Base-by-base conservation (phyloP, 2,113 vertebrate genomes). In the Vidua chalybeata region DNA sequence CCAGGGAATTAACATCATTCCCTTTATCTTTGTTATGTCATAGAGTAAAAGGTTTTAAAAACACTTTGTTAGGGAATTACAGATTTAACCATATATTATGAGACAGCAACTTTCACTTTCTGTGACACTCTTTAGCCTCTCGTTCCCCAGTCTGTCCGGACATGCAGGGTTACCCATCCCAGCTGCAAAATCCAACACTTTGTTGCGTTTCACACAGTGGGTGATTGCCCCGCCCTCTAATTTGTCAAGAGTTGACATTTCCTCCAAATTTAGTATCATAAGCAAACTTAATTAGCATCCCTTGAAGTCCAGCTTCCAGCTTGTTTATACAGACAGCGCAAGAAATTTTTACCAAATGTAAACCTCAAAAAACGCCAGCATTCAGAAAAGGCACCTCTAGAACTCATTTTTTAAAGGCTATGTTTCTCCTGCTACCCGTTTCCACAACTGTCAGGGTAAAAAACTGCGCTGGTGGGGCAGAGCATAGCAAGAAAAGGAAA, bases 1-100 rank as follows among this genome's bases (percentile, higher is more conserved):
- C 91, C 98, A 97, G 97, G 97, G 97, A 98, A 98, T 98, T 98
- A 98, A 98, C 97, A 98, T 97, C 90, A 67, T 46, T 31, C 41
- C 41, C 41, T 46, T 55, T 24, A 51, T 62, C 46, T 51, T 52
- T 76, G 20, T 39, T 63, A 31, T 46, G 10, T 37, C 6, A 3
- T 23, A 30, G 41, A 21, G 13, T 46, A 20, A 37, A 37, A 48
- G 1, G 8, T 56, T 56, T 30, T 31, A 2, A 46, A 56, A 31
- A 31, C 28, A 26, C 24, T 67, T 56, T 39, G 16, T 31, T 13
- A 31, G 16, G 14, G 48, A 46, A 48, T 39, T 33, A 33, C n/a
- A 56, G 77, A 26, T 48, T 31, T 56, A 46, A 56, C 33, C 13
- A 21, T 12, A 13, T 31, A 15, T 37, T 46, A 37, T 21, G 52